A percentile compares a stretch with the other conserved stretches of the same genome.
Evolutionary conservation across 2,888 invertebrate species (phyloP).

Genomic region (Ochropleura plecta): DNA sequence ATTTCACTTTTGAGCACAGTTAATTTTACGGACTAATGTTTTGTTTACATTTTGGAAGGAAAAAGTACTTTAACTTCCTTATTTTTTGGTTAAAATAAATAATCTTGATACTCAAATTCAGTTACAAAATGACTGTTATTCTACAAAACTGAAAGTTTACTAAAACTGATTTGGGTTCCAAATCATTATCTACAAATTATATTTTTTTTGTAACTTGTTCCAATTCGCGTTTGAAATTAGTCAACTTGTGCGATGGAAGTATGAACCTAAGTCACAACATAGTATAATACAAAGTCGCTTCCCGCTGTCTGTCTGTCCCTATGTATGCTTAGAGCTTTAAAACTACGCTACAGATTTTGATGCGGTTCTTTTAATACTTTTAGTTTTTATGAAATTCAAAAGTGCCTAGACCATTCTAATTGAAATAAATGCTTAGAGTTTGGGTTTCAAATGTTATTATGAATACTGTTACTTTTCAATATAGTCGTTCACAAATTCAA

Average conservation of each 20-base stretch:
- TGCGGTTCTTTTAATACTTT: too few relatives aligned
- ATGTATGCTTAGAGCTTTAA: too few relatives aligned
- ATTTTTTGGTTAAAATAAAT: conserved; percentile 1
- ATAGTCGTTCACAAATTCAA: conserved; percentile 2
- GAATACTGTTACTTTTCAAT: background rate
- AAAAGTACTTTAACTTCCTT: background rate
- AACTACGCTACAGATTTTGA: too few relatives aligned
- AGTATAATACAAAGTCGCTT: too few relatives aligned
- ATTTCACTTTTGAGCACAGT: background rate
- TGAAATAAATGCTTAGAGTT: too few relatives aligned
- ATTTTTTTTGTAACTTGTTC: too few relatives aligned
- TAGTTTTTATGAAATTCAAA: too few relatives aligned
- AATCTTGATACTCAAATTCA: conserved; percentile 10
- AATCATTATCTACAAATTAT: background rate
- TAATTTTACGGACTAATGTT: background rate
- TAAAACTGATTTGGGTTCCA: too few relatives aligned
- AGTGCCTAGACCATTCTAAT: too few relatives aligned
- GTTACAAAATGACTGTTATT: background rate
- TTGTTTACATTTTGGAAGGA: background rate
- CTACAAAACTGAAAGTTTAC: background rate
- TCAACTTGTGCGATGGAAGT: background rate
- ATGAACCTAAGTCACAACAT: background rate
- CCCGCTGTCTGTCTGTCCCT: too few relatives aligned
- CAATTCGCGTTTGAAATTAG: background rate
- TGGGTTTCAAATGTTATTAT: background rate